These are phyloP conservation scores for Dallia pectoralis DNA, from an alignment of 2,797 vertebrate species.

Conservation along the genomic window DNA sequence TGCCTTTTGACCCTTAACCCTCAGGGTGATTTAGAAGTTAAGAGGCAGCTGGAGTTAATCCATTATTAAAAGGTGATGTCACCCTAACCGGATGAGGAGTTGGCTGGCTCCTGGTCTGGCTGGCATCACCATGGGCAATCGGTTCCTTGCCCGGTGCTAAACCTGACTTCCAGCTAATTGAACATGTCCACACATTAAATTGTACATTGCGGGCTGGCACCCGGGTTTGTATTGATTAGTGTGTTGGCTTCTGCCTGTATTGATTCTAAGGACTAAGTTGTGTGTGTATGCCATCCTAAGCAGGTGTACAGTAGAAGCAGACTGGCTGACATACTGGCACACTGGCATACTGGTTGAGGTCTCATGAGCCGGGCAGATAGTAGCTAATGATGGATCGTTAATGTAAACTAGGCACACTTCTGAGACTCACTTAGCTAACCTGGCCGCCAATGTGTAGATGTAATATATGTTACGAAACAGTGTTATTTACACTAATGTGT, in stretches of 20 bases:
- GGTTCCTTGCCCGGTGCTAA: neutral
- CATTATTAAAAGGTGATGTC: slow-evolving; percentile 54
- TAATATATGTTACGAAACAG: slow-evolving; percentile 17
- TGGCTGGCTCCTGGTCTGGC: slow-evolving; percentile 3
- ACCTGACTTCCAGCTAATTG: neutral
- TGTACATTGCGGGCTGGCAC: neutral
- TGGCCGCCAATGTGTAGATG: slow-evolving; percentile 14
- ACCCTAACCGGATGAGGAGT: slow-evolving; percentile 44
- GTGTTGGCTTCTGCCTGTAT: neutral
- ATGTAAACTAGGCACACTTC: slow-evolving; percentile 26
- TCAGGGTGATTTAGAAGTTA: neutral
- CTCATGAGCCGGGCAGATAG: slow-evolving; percentile 29
- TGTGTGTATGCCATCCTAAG: neutral
- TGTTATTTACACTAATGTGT: no score
- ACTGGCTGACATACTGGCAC: neutral
- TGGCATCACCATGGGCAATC: neutral
- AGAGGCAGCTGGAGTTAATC: slow-evolving; percentile 48
- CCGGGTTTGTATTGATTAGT: neutral
- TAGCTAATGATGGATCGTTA: slow-evolving; percentile 35
- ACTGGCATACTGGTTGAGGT: slow-evolving; percentile 17
- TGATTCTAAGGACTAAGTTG: neutral
- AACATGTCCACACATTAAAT: neutral
- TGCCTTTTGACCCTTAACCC: neutral
- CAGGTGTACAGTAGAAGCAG: neutral
- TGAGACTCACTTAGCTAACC: slow-evolving; percentile 5